Percentiles rank a stretch among this genome's conserved stretches.
phyloP scores from a whole-genome alignment of 1,140 invertebrate genomes.

The Episyrphus balteatus region DNA sequence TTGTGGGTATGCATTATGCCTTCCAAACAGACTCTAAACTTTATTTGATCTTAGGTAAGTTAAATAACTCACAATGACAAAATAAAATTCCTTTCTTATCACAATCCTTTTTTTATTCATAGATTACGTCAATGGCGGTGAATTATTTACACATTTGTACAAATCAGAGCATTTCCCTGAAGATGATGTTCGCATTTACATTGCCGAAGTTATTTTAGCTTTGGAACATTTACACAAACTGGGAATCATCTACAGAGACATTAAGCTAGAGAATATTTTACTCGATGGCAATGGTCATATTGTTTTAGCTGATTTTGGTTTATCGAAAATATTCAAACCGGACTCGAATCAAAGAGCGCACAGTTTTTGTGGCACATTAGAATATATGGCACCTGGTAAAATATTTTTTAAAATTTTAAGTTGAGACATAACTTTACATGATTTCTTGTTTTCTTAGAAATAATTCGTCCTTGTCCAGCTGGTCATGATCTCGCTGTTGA shows the following conservation, averaged over 20 bases:
- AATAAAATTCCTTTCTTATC: too few relatives aligned
- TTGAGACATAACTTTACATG: background rate
- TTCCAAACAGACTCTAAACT: constrained; percentile 89
- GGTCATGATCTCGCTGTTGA: constrained; percentile 91
- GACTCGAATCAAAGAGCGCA: constrained; percentile 58
- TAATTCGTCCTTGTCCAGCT: constrained; percentile 66
- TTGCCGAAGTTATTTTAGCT: constrained; percentile 85
- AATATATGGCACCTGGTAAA: constrained; percentile 77
- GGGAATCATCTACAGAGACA: constrained; percentile 89
- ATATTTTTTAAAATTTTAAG: background rate
- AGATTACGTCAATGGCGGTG: constrained; percentile 91
- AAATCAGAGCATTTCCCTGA: constrained; percentile 77
- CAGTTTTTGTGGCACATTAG: constrained; percentile 96
- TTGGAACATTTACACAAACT: constrained; percentile 85
- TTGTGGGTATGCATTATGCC: constrained; percentile 87
- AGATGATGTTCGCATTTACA: constrained; percentile 73
- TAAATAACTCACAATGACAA: background rate
- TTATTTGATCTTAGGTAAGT: constrained; percentile 79
- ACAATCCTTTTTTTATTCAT: constrained; percentile 25
- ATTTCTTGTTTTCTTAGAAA: constrained; percentile 42
- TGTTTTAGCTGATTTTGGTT: constrained; percentile 82
- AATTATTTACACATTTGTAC: constrained; percentile 86
- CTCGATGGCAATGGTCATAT: constrained; percentile 80
- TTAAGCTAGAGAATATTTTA: constrained; percentile 89
- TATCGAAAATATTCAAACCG: constrained; percentile 65